A percentile compares a stretch with the other conserved stretches of the same genome.
These are phyloP conservation scores for Phasianus colchicus DNA, from an alignment of 2,113 vertebrate genomes.

Conservation along the genomic window DNA sequence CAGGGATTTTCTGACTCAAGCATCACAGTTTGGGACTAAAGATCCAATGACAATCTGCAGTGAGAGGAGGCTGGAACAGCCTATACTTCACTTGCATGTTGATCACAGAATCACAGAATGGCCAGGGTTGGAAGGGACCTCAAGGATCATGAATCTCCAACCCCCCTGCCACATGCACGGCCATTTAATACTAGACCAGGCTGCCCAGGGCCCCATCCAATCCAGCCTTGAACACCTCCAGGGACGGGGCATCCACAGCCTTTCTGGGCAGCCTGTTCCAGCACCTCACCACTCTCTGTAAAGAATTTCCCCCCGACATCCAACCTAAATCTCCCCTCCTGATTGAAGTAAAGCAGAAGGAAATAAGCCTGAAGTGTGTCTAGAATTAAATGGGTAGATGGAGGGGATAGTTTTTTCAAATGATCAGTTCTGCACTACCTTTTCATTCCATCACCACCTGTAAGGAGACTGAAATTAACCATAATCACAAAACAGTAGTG, in stretches of 20 bases:
- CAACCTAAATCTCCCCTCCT: no score
- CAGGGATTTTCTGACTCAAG: slow-evolving; percentile 8
- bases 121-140: no score
- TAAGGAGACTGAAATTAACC: not conserved
- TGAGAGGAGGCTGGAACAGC: not conserved
- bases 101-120: not conserved
- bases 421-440: not conserved
- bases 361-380: not conserved
- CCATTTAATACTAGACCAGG: no score
- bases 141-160: no score
- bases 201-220: no score
- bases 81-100: not conserved
- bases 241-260: no score
- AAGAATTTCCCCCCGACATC: no score
- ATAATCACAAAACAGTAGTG: not conserved
- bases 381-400: not conserved
- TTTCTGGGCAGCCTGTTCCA: no score
- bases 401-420: not conserved
- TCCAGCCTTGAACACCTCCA: no score
- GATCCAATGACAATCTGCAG: not conserved
- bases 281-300: no score
- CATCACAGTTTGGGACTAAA: not conserved
- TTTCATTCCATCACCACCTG: not conserved
- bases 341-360: not conserved
- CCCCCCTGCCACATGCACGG: no score